Evolutionary conservation across 2,888 invertebrate species (phyloP), one percentile per base, ranked within the genome.

Genomic region (Aphelenchoides bicaudatus): DNA sequence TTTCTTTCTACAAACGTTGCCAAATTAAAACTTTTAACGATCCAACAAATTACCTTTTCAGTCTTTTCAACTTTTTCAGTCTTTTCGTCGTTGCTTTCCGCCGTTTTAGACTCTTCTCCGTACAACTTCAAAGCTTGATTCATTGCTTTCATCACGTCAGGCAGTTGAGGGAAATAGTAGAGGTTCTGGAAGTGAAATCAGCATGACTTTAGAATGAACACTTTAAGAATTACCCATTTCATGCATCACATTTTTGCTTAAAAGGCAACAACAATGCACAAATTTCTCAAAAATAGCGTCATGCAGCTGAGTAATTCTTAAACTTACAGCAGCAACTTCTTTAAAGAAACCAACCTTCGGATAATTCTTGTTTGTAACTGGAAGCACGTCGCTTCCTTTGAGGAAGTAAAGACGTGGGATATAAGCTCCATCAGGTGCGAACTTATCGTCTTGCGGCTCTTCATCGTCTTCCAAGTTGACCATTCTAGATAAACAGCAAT

Each of bases 401-500:
- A 65, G 31, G 30, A 62, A 61, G 47, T 59, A 66, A n/a, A 52
- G 39, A 62, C 64, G 31, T n/a, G 67, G 68, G 16, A 68, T 68
- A 31, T 69, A 68, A 66, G 59, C 37, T 10, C 82, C 82, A 72
- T 82, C 82, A 27, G 82, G 82, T 19, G 72, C 65, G 60, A 77
- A 82, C 56, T 79, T 71, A 2, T 67, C 67, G 39, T 79, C 81
- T 61, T 74, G 67, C 0, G 82, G 82, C 63, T 82, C 81, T 48
- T 81, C 81, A 61, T 82, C 81, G 68, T 82, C 82, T 68, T 80
- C 71, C 19, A 75, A 68, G 67, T 81, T 81, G 6, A 81, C 79
- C 82, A 82, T 82, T n/a, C n/a, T n/a, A n/a, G n/a, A n/a, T n/a
- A n/a, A n/a, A n/a, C n/a, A n/a, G n/a, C n/a, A n/a, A n/a, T n/a